Evolutionary conservation across 2,888 invertebrate genomes (phyloP).

Genomic region (Chironomus tentans): DNA sequence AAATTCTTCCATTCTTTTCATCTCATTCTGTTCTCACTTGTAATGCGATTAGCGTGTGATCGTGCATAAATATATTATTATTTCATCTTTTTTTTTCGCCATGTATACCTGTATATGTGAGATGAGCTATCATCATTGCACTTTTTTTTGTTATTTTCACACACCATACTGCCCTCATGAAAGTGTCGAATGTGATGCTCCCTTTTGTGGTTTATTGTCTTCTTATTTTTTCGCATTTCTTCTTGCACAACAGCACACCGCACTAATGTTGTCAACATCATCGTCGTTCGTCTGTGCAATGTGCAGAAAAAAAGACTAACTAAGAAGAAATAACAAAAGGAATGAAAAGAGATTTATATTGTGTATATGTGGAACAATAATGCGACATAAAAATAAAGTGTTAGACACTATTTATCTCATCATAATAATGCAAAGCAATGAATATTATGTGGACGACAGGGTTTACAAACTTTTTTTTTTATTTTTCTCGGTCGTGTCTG

Average conservation of each 20-base stretch:
- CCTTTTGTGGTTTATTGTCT: background rate
- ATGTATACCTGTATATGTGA: background rate
- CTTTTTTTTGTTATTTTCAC: background rate
- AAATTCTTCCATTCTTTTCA: background rate
- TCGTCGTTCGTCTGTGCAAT: background rate
- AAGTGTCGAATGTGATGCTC: slow-evolving; percentile 5
- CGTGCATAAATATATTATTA: background rate
- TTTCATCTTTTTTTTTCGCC: background rate
- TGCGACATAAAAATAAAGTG: slow-evolving; percentile 12
- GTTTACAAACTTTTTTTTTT: background rate
- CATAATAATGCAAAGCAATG: background rate
- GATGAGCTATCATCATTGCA: background rate
- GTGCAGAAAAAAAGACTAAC: background rate
- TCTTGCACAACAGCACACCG: background rate
- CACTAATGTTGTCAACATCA: background rate
- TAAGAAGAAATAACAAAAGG: background rate
- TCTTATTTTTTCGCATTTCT: background rate
- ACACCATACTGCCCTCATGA: background rate
- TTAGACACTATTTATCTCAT: slow-evolving; percentile 22
- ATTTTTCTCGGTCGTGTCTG: background rate
- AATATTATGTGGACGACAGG: background rate
- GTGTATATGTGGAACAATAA: slow-evolving; percentile 7
- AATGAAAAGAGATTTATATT: background rate
- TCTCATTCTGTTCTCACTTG: background rate
- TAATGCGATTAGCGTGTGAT: background rate